A percentile compares a stretch with the other conserved stretches of the same genome.
Conservation (phyloP, 1,140 invertebrate genomes). For the Mya arenaria region DNA sequence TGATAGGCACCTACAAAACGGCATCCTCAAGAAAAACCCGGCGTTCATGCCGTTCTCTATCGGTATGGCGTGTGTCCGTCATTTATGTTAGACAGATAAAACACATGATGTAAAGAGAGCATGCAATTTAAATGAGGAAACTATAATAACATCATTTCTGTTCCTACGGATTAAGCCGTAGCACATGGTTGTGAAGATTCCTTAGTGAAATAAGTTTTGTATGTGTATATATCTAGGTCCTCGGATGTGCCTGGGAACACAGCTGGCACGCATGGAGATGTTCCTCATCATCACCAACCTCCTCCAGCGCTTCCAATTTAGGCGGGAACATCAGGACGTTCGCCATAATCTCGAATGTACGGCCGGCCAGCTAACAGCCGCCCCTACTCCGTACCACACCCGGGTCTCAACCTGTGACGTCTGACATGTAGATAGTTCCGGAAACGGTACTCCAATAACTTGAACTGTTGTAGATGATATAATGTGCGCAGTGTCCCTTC, state of each 20-base stretch:
- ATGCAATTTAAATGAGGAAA: not conserved
- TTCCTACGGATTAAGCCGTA: too few relatives aligned
- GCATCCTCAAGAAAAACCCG: constrained; percentile 19
- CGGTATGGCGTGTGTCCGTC: too few relatives aligned
- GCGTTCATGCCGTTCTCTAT: constrained; percentile 36
- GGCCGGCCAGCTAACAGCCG: not conserved
- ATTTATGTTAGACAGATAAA: too few relatives aligned
- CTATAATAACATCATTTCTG: not conserved
- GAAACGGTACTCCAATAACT: too few relatives aligned
- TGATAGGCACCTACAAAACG: constrained; percentile 82
- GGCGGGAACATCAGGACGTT: constrained; percentile 26
- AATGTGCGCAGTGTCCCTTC: too few relatives aligned
- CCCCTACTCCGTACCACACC: constrained; percentile 15
- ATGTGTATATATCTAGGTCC: constrained; percentile 86
- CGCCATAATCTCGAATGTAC: constrained; percentile 3
- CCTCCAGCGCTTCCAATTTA: constrained; percentile 66
- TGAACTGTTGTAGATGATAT: too few relatives aligned
- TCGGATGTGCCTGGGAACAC: constrained; percentile 63
- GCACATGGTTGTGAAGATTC: too few relatives aligned
- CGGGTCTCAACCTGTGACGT: too few relatives aligned
- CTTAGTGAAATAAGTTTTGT: too few relatives aligned
- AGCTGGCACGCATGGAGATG: constrained; percentile 67
- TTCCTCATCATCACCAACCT: constrained; percentile 69
- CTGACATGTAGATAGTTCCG: too few relatives aligned
- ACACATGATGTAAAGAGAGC: not conserved